A percentile compares a stretch with the other conserved stretches of the same genome.
These are phyloP conservation scores for Neolamprologus ventralis DNA, from an alignment of 2,113 vertebrate genomes.

Conservation along the genomic window DNA sequence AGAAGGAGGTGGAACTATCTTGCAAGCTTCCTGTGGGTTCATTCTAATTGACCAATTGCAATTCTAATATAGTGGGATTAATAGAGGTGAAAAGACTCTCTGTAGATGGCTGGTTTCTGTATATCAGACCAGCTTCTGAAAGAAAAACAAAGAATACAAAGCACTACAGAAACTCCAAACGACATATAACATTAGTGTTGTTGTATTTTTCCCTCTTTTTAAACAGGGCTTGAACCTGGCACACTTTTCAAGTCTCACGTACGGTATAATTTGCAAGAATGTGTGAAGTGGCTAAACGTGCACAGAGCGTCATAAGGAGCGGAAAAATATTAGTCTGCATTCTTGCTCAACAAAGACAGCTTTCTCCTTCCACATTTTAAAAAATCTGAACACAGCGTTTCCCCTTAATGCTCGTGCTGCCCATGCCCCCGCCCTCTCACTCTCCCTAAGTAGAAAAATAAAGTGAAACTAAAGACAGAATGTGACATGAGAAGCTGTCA, in stretches of 20 bases:
- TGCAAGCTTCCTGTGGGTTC: not conserved
- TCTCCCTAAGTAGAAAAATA: not conserved
- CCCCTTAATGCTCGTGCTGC: not conserved
- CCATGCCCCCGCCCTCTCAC: not conserved
- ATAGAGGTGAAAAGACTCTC: not conserved
- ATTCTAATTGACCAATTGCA: not conserved
- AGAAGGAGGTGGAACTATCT: not conserved
- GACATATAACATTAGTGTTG: not conserved
- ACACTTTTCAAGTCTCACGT: not conserved
- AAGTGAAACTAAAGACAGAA: conserved; percentile 48
- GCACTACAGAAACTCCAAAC: not conserved
- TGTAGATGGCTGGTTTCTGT: not conserved
- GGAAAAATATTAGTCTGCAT: not conserved
- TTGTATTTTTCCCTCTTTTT: not conserved
- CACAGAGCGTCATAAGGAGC: not conserved
- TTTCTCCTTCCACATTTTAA: conserved; percentile 36
- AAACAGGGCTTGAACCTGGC: not conserved
- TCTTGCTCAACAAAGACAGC: conserved; percentile 40
- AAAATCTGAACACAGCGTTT: conserved; percentile 29
- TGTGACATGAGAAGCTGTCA: conserved; percentile 44
- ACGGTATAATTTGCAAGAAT: not conserved
- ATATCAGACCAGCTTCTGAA: not conserved
- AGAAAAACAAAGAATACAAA: not conserved
- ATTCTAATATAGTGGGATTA: not conserved
- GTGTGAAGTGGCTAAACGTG: not conserved